Evolutionary conservation across 2,113 vertebrate species (phyloP).

Genomic region (Amazona vittata): DNA sequence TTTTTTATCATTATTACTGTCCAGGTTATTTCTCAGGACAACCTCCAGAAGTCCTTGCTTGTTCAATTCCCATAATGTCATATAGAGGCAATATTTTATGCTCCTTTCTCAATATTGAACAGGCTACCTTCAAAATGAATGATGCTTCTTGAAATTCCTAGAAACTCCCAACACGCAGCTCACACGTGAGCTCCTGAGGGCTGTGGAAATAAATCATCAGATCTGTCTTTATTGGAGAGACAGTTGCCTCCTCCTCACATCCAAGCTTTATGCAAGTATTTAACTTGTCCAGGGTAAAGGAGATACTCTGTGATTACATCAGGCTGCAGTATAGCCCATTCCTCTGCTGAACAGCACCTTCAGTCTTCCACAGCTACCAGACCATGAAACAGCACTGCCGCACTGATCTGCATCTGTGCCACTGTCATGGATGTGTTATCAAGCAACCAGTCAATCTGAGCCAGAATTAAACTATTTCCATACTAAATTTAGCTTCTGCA

Average conservation of each 20-base stretch:
- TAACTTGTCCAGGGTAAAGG: background rate
- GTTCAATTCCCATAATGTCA: background rate
- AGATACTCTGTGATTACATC: background rate
- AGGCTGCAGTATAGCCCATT: background rate
- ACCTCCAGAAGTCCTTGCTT: background rate
- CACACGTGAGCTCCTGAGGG: background rate
- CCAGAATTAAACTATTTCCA: background rate
- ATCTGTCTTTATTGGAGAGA: background rate
- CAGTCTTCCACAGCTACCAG: background rate
- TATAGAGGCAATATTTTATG: background rate
- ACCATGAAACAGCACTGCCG: background rate
- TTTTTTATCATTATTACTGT: background rate
- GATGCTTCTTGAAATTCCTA: constrained; percentile 9
- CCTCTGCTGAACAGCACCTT: background rate
- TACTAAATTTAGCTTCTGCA: background rate
- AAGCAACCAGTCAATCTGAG: background rate
- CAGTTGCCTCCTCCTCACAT: background rate
- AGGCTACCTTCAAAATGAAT: background rate
- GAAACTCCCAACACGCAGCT: background rate
- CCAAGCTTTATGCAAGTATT: background rate
- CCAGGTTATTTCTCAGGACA: background rate
- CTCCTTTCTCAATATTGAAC: background rate
- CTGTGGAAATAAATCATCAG: background rate
- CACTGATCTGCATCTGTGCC: background rate
- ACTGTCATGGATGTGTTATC: fast-evolving